These are phyloP conservation scores for Crypturellus tataupa DNA, from an alignment of 2,797 vertebrate genomes.

Conservation along the genomic window DNA sequence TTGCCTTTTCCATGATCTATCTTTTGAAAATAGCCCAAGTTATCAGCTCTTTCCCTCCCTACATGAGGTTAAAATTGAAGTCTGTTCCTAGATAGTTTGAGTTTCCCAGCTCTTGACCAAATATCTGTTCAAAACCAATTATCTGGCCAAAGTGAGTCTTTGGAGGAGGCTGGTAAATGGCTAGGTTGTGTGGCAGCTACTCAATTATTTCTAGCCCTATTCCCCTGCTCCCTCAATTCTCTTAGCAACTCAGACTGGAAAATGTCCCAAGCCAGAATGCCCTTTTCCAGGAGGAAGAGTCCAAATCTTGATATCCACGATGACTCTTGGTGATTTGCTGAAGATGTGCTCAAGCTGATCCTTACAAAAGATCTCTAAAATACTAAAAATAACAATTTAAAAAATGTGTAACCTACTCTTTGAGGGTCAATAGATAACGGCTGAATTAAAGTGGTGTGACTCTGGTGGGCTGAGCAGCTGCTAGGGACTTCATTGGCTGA, in stretches of 20 bases:
- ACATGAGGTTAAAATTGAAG: constrained; percentile 40
- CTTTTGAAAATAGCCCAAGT: not conserved
- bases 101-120: constrained; percentile 10
- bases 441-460: constrained; percentile 81
- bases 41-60: not conserved
- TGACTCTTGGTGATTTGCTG: not conserved
- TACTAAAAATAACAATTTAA: not conserved
- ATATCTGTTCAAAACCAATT: constrained; percentile 11
- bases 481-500: constrained; percentile 38
- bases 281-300: not conserved
- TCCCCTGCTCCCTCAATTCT: not conserved
- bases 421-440: constrained; percentile 74
- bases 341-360: not conserved
- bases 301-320: not conserved
- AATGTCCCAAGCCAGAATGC: not conserved
- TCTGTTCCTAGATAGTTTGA: constrained; percentile 31
- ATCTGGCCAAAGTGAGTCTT: not conserved
- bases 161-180: constrained; percentile 35
- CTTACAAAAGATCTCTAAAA: not conserved
- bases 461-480: constrained; percentile 70
- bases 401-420: constrained; percentile 58
- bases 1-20: not conserved
- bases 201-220: constrained; percentile 17
- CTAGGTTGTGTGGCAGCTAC: not conserved
- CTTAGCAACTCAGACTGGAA: not conserved